These are phyloP conservation scores for Hiodon alosoides DNA, from an alignment of 2,113 vertebrate genomes.

Conservation along the genomic window DNA sequence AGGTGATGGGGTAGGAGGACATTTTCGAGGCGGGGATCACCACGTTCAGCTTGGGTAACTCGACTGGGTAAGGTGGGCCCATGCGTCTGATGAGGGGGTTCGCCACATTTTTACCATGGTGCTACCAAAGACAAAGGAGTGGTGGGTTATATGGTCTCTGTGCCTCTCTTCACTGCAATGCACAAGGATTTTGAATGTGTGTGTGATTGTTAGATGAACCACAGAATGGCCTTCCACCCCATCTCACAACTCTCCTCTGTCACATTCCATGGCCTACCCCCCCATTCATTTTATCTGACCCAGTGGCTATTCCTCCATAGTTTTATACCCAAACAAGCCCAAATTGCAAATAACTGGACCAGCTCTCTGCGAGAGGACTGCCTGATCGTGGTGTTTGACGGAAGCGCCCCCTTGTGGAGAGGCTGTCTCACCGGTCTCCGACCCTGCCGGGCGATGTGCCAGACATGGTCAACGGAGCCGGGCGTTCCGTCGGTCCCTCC, in stretches of 20 bases:
- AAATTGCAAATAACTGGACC: too few relatives aligned
- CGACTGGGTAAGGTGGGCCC: constrained; percentile 33
- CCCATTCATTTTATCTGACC: neutral
- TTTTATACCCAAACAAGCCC: neutral
- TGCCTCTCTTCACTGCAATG: neutral
- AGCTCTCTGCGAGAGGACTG: neutral
- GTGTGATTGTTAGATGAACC: constrained; percentile 9
- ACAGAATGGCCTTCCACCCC: constrained; percentile 12
- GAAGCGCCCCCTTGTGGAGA: neutral
- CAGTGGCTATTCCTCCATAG: neutral
- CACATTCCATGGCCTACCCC: neutral
- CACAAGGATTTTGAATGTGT: neutral
- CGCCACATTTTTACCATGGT: constrained; percentile 52
- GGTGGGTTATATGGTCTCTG: neutral
- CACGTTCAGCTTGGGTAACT: constrained; percentile 63
- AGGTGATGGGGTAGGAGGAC: constrained; percentile 48
- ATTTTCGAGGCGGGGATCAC: constrained; percentile 45
- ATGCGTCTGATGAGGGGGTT: constrained; percentile 42
- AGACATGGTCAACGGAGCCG: constrained; percentile 47
- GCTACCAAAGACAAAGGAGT: constrained; percentile 45
- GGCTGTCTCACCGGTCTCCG: constrained; percentile 61
- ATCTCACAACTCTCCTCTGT: neutral
- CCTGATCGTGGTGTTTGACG: neutral
- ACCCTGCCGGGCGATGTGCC: constrained; percentile 55
- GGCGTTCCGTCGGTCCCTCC: constrained; percentile 32